Evolutionary conservation across 2,113 vertebrate genomes (phyloP).

Genomic region (Sinocyclocheilus rhinocerous): DNA sequence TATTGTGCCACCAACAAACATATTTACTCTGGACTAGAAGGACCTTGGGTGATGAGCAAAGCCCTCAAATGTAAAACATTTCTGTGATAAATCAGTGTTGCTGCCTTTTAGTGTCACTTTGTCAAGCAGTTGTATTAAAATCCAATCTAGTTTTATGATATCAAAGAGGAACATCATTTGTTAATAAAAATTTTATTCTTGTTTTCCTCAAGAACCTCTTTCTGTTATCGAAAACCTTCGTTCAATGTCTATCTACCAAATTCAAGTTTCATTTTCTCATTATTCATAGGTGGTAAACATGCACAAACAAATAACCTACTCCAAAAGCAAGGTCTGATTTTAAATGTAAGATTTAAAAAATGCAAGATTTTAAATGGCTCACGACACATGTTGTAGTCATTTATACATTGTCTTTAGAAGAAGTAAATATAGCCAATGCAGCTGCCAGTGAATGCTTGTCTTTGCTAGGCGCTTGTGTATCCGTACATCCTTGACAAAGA

Average conservation of each 20-base stretch:
- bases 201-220: not conserved
- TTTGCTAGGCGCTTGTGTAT: constrained; percentile 9
- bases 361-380: not conserved
- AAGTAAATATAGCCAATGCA: constrained; percentile 27
- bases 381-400: constrained; percentile 15
- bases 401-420: not conserved
- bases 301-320: not conserved
- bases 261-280: not conserved
- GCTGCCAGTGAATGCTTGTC: not conserved
- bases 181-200: not conserved
- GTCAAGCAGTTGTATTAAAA: not conserved
- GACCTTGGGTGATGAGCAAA: not conserved
- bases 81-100: not conserved
- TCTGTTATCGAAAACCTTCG: not conserved
- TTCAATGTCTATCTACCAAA: not conserved
- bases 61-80: not conserved
- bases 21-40: not conserved
- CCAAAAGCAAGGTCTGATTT: constrained; percentile 14
- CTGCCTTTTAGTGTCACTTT: not conserved
- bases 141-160: no score
- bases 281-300: not conserved
- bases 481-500: constrained; percentile 31
- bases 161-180: not conserved
- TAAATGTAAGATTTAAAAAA: not conserved
- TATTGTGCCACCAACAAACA: not conserved